Conservation (phyloP, 2,797 vertebrate species). For the Xenopus petersii region DNA sequence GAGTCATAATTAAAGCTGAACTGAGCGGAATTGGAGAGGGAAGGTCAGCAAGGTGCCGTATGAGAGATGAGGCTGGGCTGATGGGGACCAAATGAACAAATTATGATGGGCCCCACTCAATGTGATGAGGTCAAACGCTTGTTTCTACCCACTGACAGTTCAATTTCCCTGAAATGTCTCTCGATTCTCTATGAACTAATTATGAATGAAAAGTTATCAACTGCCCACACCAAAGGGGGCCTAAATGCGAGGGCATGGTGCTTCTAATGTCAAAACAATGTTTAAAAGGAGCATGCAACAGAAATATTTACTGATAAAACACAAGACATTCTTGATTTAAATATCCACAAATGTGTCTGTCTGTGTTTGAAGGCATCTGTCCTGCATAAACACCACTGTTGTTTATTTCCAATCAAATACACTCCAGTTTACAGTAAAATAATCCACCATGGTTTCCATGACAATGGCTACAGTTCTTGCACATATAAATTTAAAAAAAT, state of each 20-base stretch:
- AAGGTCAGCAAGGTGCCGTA: slow-evolving; percentile 87
- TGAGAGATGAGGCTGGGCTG: slow-evolving; percentile 89
- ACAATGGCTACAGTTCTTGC: slow-evolving; percentile 10
- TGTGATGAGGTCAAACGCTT: slow-evolving; percentile 99
- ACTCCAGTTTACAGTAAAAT: not conserved
- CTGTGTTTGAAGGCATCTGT: slow-evolving; percentile 58
- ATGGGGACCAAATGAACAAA: slow-evolving; percentile 99
- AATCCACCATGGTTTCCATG: slow-evolving; percentile 24
- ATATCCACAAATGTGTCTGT: slow-evolving; percentile 72
- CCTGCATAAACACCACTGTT: slow-evolving; percentile 1
- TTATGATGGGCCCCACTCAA: slow-evolving; percentile 98
- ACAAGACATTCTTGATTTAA: slow-evolving; percentile 78
- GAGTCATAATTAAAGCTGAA: slow-evolving; percentile 99
- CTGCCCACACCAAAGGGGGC: slow-evolving; percentile 79
- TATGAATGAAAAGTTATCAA: slow-evolving; percentile 99
- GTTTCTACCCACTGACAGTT: slow-evolving; percentile 97
- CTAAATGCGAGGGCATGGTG: slow-evolving; percentile 87
- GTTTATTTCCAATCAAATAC: not conserved
- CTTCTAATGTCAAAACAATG: slow-evolving; percentile 98
- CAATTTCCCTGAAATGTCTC: slow-evolving; percentile 97
- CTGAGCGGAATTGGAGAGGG: slow-evolving; percentile 88
- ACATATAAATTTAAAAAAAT: not conserved
- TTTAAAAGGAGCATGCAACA: slow-evolving; percentile 72
- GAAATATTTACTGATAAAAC: slow-evolving; percentile 68
- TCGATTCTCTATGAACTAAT: slow-evolving; percentile 93